Percentiles rank a stretch among this genome's conserved stretches.
Conservation (phyloP, 2,797 vertebrate genomes). For the Streptopelia turtur region DNA sequence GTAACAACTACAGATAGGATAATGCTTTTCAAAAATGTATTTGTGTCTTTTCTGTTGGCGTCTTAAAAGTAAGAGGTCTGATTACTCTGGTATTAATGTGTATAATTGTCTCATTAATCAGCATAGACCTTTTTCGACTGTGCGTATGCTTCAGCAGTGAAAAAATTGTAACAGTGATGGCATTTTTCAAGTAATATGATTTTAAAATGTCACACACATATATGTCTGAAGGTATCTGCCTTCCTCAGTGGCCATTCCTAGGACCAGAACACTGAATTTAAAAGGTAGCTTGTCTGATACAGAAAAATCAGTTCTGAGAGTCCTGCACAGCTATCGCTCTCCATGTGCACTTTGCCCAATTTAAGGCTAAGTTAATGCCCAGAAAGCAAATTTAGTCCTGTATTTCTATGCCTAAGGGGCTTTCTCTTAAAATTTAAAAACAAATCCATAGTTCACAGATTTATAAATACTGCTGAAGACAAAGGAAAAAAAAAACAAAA, state of each 20-base stretch:
- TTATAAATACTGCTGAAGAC: neutral
- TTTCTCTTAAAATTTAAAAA: neutral
- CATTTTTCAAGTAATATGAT: neutral
- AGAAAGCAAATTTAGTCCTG: neutral
- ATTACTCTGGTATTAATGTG: slow-evolving; percentile 1
- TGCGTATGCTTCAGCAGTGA: neutral
- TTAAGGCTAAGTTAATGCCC: neutral
- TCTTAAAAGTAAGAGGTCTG: slow-evolving; percentile 14
- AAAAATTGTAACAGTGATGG: neutral
- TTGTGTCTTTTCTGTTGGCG: neutral
- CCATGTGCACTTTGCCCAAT: neutral
- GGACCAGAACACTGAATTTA: neutral
- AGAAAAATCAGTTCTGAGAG: neutral
- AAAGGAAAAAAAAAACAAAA: neutral
- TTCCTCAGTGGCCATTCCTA: neutral
- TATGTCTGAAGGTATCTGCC: neutral
- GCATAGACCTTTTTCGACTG: neutral
- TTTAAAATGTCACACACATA: neutral
- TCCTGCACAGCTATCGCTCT: neutral
- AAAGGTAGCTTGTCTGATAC: neutral
- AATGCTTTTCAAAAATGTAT: neutral
- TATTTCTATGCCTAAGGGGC: neutral
- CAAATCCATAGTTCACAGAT: neutral
- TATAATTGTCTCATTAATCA: slow-evolving; percentile 28
- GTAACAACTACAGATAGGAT: neutral